These are phyloP conservation scores for Drosophila baimaii DNA, from an alignment of 1,140 invertebrate species.

Conservation along the genomic window DNA sequence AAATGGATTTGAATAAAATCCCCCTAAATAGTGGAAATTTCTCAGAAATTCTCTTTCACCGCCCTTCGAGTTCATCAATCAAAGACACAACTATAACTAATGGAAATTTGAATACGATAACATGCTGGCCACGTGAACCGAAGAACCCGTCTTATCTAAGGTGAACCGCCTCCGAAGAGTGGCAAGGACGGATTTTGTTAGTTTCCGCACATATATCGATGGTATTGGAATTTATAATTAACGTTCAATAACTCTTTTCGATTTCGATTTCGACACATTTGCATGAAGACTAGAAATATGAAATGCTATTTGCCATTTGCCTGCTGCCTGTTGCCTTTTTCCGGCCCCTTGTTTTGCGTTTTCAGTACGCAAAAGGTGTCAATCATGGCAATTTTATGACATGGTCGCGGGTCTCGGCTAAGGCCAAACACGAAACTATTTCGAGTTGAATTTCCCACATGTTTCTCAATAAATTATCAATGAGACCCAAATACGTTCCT, in stretches of 20 bases:
- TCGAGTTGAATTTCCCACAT: conserved; percentile 50
- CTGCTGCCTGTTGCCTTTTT: not conserved
- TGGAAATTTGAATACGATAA: conserved; percentile 54
- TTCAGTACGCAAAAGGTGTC: conserved; percentile 67
- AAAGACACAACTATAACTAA: conserved; percentile 45
- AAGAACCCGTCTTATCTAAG: conserved; percentile 59
- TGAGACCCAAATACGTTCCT: conserved; percentile 67
- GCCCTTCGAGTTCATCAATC: conserved; percentile 48
- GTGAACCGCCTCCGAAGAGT: conserved; percentile 49
- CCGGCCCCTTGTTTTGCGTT: conserved; percentile 26
- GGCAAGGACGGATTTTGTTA: conserved; percentile 62
- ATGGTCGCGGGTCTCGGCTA: conserved; percentile 54
- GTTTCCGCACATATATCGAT: conserved; percentile 46
- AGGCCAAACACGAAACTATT: conserved; percentile 65
- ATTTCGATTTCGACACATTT: conserved; percentile 54
- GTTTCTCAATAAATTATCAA: conserved; percentile 59
- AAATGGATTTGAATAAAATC: not conserved
- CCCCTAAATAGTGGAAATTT: conserved; percentile 2
- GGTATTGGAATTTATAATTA: conserved; percentile 77
- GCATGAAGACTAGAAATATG: conserved; percentile 36
- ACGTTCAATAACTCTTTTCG: conserved; percentile 74
- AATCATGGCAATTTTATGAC: conserved; percentile 61
- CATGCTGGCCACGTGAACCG: conserved; percentile 49
- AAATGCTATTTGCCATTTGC: conserved; percentile 35
- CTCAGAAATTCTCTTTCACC: conserved; percentile 23